phyloP scores from a whole-genome alignment of 2,797 vertebrate species.

The Smutsia temminckii region DNA sequence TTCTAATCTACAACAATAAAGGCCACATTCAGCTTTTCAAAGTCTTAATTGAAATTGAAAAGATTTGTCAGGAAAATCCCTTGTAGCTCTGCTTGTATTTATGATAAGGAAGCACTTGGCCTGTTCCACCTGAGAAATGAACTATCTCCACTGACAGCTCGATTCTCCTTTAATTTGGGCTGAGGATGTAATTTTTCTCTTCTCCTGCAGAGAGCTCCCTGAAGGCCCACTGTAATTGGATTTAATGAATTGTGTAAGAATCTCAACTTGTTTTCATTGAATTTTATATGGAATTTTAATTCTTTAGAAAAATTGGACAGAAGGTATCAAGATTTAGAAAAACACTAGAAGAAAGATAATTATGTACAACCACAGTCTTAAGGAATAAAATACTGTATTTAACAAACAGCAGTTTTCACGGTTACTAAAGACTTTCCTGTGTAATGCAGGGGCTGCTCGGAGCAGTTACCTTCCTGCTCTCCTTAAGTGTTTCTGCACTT shows the following conservation, averaged over 20 bases:
- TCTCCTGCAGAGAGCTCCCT: background rate
- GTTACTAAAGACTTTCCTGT: background rate
- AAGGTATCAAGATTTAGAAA: background rate
- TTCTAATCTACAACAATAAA: background rate
- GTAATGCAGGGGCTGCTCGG: background rate
- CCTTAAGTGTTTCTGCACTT: background rate
- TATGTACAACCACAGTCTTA: background rate
- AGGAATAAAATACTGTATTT: background rate
- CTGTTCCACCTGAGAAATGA: background rate
- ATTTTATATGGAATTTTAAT: background rate
- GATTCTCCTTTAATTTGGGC: background rate
- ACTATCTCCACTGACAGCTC: background rate
- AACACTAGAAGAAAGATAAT: background rate
- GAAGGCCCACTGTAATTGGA: background rate
- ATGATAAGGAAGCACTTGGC: background rate
- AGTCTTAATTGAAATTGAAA: background rate
- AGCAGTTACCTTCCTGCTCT: background rate
- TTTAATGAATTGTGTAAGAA: background rate
- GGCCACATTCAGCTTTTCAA: background rate
- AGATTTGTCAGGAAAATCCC: background rate
- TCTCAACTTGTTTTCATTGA: background rate
- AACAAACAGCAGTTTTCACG: background rate
- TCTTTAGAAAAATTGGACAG: background rate
- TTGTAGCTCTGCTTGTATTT: background rate
- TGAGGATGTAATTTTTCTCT: background rate